phyloP scores from a whole-genome alignment of 2,113 vertebrate genomes.

The Morone saxatilis region DNA sequence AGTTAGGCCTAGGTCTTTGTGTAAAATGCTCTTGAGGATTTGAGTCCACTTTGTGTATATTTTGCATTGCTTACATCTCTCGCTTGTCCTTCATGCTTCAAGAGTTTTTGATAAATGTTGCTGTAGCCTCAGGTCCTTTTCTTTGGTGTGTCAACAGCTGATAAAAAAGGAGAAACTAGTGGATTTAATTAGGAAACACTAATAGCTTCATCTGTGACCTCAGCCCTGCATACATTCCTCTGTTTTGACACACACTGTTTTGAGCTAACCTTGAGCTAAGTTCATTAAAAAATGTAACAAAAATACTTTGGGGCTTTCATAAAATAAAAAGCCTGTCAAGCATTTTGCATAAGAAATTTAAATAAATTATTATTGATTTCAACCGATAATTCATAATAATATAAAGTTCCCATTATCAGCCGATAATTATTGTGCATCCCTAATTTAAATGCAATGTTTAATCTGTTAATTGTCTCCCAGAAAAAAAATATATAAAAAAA shows the following conservation, averaged over 20 bases:
- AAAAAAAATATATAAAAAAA: no score
- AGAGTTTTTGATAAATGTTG: slow-evolving; percentile 34
- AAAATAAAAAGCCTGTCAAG: no score
- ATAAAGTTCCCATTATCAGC: no score
- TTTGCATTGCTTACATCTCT: slow-evolving; percentile 1
- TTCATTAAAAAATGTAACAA: no score
- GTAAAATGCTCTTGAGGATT: neutral
- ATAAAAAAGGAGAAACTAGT: neutral
- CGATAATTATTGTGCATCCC: no score
- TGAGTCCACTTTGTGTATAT: slow-evolving; percentile 1
- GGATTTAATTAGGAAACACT: slow-evolving; percentile 32
- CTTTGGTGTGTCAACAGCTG: slow-evolving; percentile 18
- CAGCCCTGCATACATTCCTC: neutral
- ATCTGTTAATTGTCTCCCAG: no score
- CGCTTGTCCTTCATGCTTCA: slow-evolving; percentile 23
- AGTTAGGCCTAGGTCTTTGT: neutral
- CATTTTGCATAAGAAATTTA: no score
- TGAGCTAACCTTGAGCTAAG: no score
- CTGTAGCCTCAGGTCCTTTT: slow-evolving; percentile 33
- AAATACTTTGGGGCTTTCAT: no score
- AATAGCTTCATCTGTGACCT: slow-evolving; percentile 8
- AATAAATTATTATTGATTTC: no score
- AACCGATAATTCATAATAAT: no score
- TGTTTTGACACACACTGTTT: neutral
- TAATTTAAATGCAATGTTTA: no score